phyloP scores from a whole-genome alignment of 2,113 vertebrate genomes.

The Calidris pugnax region DNA sequence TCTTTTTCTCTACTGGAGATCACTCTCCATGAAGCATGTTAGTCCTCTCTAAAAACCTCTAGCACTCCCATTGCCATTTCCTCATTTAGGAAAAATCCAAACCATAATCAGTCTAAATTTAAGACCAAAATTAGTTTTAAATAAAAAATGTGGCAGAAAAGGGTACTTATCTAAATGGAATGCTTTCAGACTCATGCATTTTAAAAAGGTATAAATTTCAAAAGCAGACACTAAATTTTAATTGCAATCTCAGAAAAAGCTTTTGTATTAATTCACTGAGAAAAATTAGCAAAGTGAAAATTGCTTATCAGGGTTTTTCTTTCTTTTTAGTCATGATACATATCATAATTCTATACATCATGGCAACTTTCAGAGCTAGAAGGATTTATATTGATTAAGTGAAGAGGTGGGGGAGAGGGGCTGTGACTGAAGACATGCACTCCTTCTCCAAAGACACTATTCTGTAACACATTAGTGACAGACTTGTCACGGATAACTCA shows the following conservation, averaged over 20 bases:
- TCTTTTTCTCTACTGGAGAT: background rate
- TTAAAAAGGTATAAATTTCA: slow-evolving; percentile 79
- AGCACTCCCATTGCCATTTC: background rate
- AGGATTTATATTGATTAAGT: slow-evolving; percentile 75
- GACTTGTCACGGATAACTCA: slow-evolving; percentile 37
- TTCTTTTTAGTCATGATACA: slow-evolving; percentile 63
- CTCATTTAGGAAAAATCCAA: slow-evolving; percentile 66
- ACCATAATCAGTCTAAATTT: slow-evolving; percentile 66
- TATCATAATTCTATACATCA: slow-evolving; percentile 72
- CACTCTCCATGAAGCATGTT: background rate
- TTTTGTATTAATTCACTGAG: slow-evolving; percentile 75
- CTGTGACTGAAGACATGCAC: slow-evolving; percentile 53
- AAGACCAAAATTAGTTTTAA: slow-evolving; percentile 76
- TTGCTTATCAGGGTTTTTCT: slow-evolving; percentile 74
- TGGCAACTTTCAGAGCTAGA: slow-evolving; percentile 61
- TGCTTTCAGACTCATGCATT: slow-evolving; percentile 78
- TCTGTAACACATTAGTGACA: slow-evolving; percentile 49
- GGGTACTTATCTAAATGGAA: slow-evolving; percentile 79
- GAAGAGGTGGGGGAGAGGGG: slow-evolving; percentile 29
- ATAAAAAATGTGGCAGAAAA: slow-evolving; percentile 78
- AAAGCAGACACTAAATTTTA: slow-evolving; percentile 79
- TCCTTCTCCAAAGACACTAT: slow-evolving; percentile 44
- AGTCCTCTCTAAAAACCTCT: background rate
- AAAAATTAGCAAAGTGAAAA: slow-evolving; percentile 78
- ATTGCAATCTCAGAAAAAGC: slow-evolving; percentile 78